phyloP scores from a whole-genome alignment of 2,797 vertebrate genomes.

The Anabas testudineus region DNA sequence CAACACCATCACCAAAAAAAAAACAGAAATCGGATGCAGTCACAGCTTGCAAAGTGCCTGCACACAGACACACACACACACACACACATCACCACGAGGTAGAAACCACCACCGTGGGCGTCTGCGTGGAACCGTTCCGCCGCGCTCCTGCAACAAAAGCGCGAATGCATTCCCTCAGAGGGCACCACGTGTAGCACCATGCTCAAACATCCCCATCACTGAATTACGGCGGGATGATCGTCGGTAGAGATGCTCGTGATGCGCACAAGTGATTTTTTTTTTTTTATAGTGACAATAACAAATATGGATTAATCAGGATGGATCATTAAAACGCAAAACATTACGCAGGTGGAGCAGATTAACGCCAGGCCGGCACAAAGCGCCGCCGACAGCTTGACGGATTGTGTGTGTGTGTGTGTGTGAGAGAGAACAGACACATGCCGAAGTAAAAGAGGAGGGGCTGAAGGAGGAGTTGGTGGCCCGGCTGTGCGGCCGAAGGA shows the following conservation, averaged over 20 bases:
- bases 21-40: neutral
- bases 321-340: no score
- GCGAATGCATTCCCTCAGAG: neutral
- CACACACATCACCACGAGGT: neutral
- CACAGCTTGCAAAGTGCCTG: neutral
- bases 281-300: neutral
- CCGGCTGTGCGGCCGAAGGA: constrained; percentile 13
- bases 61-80: no score
- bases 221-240: neutral
- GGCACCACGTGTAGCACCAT: constrained; percentile 37
- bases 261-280: neutral
- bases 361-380: neutral
- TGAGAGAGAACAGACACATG: neutral
- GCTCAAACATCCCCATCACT: neutral
- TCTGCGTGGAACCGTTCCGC: constrained; percentile 21
- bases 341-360: no score
- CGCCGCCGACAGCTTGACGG: constrained; percentile 2
- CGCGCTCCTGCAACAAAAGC: constrained; percentile 47
- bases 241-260: no score
- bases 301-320: no score
- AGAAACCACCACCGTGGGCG: neutral
- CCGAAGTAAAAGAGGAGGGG: constrained; percentile 50
- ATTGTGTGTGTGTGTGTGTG: no score
- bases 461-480: constrained; percentile 33
- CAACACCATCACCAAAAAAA: neutral